Base-by-base conservation (phyloP, 1,140 invertebrate species). In the Patella vulgata region DNA sequence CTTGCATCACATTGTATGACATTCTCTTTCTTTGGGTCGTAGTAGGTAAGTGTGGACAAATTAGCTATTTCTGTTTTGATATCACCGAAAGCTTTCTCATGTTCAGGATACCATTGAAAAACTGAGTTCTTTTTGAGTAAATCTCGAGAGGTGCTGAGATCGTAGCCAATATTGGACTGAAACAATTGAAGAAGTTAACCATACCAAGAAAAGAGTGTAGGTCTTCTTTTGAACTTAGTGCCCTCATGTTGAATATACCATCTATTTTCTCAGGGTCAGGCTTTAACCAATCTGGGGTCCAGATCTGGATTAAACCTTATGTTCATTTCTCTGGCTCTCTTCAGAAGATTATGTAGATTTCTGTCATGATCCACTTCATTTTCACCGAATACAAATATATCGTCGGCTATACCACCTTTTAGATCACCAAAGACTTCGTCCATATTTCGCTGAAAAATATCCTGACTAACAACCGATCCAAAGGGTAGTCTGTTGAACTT, bases 211-310 rank as follows among this genome's bases (percentile, higher is more conserved):
- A 52, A 2, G 51, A 53, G 36, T 64, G 47, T 6, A 74, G 27
- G 46, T 63, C 55, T n/a, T n/a, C n/a, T n/a, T n/a, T n/a, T n/a
- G n/a, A n/a, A n/a, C n/a, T n/a, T n/a, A n/a, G n/a, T n/a, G 27
- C 43, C 54, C 44, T 30, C 53, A 70, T 60, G 6, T 48, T 30
- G 11, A 11, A 8, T 3, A 86, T 80, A n/a, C 77, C 80, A 21
- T 71, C 55, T 2, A 86, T 63, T 60, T 85, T 85, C 1, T 68
- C 63, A 8, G 74, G 74, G 62, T 84, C 82, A 21, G 60, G 60
- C 28, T 64, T 63, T 4, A 67, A 17, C 23, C 66, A 66, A n/a
- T 59, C 23, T 21, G 31, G 28, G 5, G 55, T 33, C 8, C 61
- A 14, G 27, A 8, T 47, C 44, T 14, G 9, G 9, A 12, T 47